phyloP scores from a whole-genome alignment of 2,797 vertebrate genomes.

The Betta splendens region DNA sequence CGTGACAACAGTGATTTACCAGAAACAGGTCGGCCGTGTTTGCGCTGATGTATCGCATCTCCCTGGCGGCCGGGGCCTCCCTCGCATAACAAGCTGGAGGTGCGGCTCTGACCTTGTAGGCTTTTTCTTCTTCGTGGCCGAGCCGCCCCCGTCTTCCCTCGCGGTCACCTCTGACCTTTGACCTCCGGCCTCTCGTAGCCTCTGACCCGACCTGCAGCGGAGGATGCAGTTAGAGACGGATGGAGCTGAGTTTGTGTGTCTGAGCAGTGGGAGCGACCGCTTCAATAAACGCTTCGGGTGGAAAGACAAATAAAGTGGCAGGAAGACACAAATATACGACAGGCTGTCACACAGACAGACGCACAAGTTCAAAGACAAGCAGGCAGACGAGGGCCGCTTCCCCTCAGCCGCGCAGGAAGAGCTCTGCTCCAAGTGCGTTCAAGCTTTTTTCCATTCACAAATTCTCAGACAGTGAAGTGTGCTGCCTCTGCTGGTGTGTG shows the following conservation, averaged over 20 bases:
- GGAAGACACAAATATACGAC: slow-evolving; percentile 9
- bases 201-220: no score
- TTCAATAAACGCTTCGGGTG: slow-evolving; percentile 10
- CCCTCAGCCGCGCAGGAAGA: slow-evolving; percentile 55
- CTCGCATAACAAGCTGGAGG: slow-evolving; percentile 30
- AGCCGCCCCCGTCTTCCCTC: no score
- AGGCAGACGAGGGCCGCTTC: neutral
- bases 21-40: slow-evolving; percentile 21
- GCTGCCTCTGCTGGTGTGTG: slow-evolving; percentile 53
- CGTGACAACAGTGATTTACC: slow-evolving; percentile 43
- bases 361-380: neutral
- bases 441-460: slow-evolving; percentile 81
- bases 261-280: no score
- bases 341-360: slow-evolving; percentile 1
- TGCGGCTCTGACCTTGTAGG: neutral
- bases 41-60: slow-evolving; percentile 24
- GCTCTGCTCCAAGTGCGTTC: slow-evolving; percentile 58
- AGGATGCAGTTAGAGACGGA: slow-evolving; percentile 1
- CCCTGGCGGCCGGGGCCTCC: slow-evolving; percentile 27
- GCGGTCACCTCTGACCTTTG: neutral
- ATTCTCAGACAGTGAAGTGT: slow-evolving; percentile 80
- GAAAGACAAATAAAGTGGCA: slow-evolving; percentile 27
- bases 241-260: no score
- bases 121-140: neutral
- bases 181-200: neutral